Conservation (phyloP, 2,888 invertebrate genomes). For the Synanthedon formicaeformis region DNA sequence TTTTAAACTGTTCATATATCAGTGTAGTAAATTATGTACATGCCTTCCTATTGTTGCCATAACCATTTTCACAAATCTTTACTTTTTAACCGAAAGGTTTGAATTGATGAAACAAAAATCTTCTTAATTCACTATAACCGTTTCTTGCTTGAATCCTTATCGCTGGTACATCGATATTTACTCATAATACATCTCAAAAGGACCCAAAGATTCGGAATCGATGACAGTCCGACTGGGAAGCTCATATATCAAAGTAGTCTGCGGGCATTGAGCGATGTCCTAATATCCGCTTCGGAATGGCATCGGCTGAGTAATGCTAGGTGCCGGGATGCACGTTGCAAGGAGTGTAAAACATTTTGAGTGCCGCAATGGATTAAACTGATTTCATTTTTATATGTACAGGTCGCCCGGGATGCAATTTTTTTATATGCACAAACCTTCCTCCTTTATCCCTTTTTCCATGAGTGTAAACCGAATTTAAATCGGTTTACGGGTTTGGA, state of each 20-base stretch:
- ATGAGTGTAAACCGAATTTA: no score
- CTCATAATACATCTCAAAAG: not conserved
- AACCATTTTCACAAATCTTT: no score
- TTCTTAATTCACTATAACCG: no score
- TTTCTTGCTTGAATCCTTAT: not conserved
- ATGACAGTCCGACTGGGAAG: slow-evolving; percentile 16
- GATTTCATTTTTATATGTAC: not conserved
- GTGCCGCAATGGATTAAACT: not conserved
- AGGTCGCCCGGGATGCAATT: no score
- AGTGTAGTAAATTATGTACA: no score
- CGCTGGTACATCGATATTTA: not conserved
- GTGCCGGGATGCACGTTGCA: not conserved
- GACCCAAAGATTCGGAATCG: slow-evolving; percentile 8
- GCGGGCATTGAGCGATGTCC: slow-evolving; percentile 51
- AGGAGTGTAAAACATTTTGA: not conserved
- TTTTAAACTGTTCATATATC: no score
- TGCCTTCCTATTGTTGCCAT: no score
- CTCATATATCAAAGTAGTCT: slow-evolving; percentile 30
- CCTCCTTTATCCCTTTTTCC: no score
- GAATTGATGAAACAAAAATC: no score
- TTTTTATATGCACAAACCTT: no score
- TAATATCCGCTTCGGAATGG: slow-evolving; percentile 57
- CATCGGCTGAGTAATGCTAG: slow-evolving; percentile 14
- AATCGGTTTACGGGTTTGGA: no score
- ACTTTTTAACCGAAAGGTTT: no score